phyloP scores from a whole-genome alignment of 2,888 invertebrate genomes.

The Pteria penguin region DNA sequence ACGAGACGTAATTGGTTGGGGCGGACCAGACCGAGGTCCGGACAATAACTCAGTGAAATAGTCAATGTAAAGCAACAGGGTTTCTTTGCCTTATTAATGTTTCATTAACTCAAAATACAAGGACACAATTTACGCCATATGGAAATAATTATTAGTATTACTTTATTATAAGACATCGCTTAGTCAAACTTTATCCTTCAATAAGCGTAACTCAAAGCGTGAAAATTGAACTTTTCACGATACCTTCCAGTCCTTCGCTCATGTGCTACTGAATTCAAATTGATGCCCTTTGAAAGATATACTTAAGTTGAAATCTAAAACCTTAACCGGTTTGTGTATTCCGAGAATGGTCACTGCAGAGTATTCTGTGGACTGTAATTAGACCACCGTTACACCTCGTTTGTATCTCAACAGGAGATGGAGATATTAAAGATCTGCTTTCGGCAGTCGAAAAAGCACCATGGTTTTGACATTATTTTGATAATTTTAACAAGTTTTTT shows the following conservation, averaged over 20 bases:
- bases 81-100: conserved; percentile 12
- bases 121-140: conserved; percentile 38
- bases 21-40: not conserved
- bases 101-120: conserved; percentile 35
- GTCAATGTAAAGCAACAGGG: conserved; percentile 27
- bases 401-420: too few species aligned
- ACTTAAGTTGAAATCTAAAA: too few species aligned
- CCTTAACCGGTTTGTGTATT: too few species aligned
- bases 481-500: too few species aligned
- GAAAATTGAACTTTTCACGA: conserved; percentile 3
- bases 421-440: too few species aligned
- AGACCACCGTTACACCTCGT: too few species aligned
- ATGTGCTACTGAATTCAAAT: too few species aligned
- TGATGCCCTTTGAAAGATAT: too few species aligned
- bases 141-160: conserved; percentile 34
- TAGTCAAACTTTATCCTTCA: not conserved
- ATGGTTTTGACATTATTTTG: too few species aligned
- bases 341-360: too few species aligned
- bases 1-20: conserved; percentile 10
- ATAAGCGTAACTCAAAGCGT: not conserved
- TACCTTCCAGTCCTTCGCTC: not conserved
- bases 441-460: too few species aligned
- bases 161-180: not conserved
- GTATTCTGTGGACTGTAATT: too few species aligned
- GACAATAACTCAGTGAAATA: conserved; percentile 1